Percentiles rank a stretch among this genome's conserved stretches.
These are phyloP conservation scores for Odobenus rosmarus DNA, from an alignment of 2,113 vertebrate genomes.

Conservation along the genomic window DNA sequence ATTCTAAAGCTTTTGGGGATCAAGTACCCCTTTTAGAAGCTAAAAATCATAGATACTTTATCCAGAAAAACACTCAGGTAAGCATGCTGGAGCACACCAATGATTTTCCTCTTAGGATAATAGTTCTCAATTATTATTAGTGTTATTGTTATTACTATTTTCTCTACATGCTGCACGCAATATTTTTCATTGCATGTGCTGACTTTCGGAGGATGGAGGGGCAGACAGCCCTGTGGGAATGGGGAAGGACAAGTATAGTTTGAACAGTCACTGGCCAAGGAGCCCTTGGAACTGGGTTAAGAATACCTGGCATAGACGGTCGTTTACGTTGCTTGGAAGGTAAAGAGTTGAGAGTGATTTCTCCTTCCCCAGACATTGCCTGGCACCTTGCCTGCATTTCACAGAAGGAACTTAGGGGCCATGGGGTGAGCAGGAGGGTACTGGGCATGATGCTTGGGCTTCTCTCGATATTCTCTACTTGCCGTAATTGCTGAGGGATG, in stretches of 20 bases:
- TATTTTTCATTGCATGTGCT: not conserved
- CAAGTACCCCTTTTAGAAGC: not conserved
- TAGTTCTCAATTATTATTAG: not conserved
- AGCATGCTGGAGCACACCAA: not conserved
- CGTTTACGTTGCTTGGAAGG: conserved; percentile 33
- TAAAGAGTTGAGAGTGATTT: not conserved
- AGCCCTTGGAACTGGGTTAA: not conserved
- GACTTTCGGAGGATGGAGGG: not conserved
- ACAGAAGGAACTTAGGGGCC: conserved; percentile 21
- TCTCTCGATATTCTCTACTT: not conserved
- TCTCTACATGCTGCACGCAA: not conserved
- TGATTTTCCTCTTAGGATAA: not conserved
- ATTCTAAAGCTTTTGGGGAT: not conserved
- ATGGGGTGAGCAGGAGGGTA: not conserved
- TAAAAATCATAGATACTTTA: not conserved
- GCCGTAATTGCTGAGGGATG: not conserved
- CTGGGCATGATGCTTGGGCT: not conserved
- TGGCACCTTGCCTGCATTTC: conserved; percentile 53
- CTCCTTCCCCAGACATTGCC: not conserved
- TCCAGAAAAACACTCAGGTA: not conserved
- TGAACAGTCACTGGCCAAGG: not conserved
- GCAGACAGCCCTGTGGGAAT: not conserved
- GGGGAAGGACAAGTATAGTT: not conserved
- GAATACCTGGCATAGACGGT: not conserved
- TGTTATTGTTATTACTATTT: not conserved